Base-by-base conservation (phyloP, 2,888 invertebrate species). In the Microplitis deprimator region DNA sequence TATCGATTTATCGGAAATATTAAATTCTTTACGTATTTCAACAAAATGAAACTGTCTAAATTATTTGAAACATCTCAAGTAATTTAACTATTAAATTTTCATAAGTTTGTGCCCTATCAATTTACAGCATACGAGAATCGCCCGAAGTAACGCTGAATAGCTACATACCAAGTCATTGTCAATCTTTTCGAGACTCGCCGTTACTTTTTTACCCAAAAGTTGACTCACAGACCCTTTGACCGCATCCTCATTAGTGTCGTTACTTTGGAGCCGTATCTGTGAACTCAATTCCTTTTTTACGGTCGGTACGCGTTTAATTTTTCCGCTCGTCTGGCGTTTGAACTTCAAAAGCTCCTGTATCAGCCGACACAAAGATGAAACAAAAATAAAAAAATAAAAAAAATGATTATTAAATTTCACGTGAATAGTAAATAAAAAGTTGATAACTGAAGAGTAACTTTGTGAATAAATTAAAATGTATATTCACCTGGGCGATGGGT, bases 251-350 rank as follows among this genome's bases (percentile, higher is more conserved):
- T 82, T 83, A 10, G 85, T 86, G 67, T 86, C 85, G 74, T 87
- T 87, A 72, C 80, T 74, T 17, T 85, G 80, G 62, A 88, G 87
- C 77, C 88, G 88, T 77, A 85, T 87, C 75, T 89, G 89, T 62
- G 87, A 85, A 67, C 87, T 87, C 76, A 89, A 82, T 76, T 89
- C 88, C 76, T 89, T 88, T 81, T 89, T 89, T 65, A 89, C 88
- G 0, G 86, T 86, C 6, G 86, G 86, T 69, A 86, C 84, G 1
- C 86, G 85, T 75, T 87, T 86, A 68, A 75, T 79, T 71, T 82
- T 83, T 67, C 65, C 65, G 6, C 69, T 76, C 29, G 77, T 75
- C 77, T 83, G 77, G 80, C 84, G 73, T 75, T 84, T 88, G 82
- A 83, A 87, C 74, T 86, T 85, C 41, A 84, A 76, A 77, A 88